phyloP scores from a whole-genome alignment of 2,888 invertebrate genomes.

The Phengaris alcon region DNA sequence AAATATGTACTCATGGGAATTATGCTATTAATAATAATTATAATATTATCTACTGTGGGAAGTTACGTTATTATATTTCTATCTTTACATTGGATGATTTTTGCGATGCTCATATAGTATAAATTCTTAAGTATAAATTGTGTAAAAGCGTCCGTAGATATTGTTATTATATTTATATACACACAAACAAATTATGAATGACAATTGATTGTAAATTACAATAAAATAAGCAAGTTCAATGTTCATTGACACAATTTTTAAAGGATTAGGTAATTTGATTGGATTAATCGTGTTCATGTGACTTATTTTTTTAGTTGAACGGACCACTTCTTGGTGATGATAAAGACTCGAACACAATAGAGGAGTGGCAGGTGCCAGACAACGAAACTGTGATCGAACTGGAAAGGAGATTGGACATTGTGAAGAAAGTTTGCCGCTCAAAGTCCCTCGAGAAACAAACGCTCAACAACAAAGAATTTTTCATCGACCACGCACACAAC shows the following conservation, averaged over 20 bases:
- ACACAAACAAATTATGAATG: too few species aligned
- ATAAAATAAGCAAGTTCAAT: too few species aligned
- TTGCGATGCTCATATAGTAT: too few species aligned
- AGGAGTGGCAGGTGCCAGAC: slow-evolving; percentile 62
- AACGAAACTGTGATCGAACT: slow-evolving; percentile 70
- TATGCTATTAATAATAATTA: background rate
- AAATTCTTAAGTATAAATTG: background rate
- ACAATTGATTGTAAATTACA: too few species aligned
- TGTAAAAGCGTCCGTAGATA: background rate
- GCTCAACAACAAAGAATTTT: slow-evolving; percentile 87
- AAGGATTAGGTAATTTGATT: too few species aligned
- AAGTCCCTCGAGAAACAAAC: slow-evolving; percentile 54
- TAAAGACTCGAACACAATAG: slow-evolving; percentile 48
- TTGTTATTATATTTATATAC: too few species aligned
- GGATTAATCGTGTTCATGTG: too few species aligned
- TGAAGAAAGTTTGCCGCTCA: slow-evolving; percentile 72
- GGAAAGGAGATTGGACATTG: slow-evolving; percentile 63
- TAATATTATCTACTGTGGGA: background rate
- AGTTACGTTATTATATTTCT: background rate
- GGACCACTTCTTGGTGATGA: slow-evolving; percentile 63
- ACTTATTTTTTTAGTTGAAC: slow-evolving; percentile 52
- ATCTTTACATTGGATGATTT: background rate
- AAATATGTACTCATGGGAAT: background rate
- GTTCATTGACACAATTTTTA: too few species aligned
- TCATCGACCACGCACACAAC: slow-evolving; percentile 82